These are phyloP conservation scores for Tribolium freemani DNA, from an alignment of 2,888 invertebrate species.

Conservation along the genomic window DNA sequence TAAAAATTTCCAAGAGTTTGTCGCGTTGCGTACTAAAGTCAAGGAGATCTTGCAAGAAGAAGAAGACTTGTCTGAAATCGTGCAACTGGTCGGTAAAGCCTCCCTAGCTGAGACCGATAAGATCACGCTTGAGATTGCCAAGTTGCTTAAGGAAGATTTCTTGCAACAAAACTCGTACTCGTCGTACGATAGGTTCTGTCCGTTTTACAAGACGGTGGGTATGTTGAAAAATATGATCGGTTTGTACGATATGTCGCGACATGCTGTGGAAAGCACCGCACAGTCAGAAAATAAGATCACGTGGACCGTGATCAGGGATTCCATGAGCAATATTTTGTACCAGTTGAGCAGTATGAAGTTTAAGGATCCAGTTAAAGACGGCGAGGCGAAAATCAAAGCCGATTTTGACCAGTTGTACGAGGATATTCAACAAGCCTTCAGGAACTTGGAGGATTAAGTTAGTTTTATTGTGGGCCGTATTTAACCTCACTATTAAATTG, in stretches of 20 bases:
- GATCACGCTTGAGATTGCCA: conserved; percentile 98
- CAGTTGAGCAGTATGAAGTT: conserved; percentile 99
- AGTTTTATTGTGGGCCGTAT: conserved; percentile 34
- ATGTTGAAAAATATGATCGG: conserved; percentile 99
- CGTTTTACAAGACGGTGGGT: conserved; percentile 99
- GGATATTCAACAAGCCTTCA: conserved; percentile 97
- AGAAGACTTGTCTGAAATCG: conserved; percentile 99
- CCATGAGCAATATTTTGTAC: conserved; percentile 96
- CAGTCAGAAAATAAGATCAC: conserved; percentile 99
- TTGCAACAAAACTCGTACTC: conserved; percentile 99
- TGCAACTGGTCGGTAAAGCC: conserved; percentile 99
- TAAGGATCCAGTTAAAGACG: conserved; percentile 99
- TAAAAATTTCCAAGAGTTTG: conserved; percentile 97
- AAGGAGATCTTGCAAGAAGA: conserved; percentile 83
- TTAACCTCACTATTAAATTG: conserved; percentile 45
- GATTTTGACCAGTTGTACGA: conserved; percentile 98
- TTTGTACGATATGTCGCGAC: conserved; percentile 98
- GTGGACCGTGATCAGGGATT: conserved; percentile 97
- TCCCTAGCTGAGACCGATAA: conserved; percentile 99
- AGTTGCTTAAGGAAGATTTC: conserved; percentile 98
- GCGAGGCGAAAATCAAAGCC: conserved; percentile 96
- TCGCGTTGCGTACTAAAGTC: conserved; percentile 95
- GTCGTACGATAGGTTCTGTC: conserved; percentile 96
- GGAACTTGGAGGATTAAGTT: conserved; percentile 96
- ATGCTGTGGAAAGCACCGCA: conserved; percentile 97